Percentiles rank a stretch among this genome's conserved stretches.
Evolutionary conservation across 2,113 vertebrate species (phyloP).

Genomic region (Thryonomys swinderianus): DNA sequence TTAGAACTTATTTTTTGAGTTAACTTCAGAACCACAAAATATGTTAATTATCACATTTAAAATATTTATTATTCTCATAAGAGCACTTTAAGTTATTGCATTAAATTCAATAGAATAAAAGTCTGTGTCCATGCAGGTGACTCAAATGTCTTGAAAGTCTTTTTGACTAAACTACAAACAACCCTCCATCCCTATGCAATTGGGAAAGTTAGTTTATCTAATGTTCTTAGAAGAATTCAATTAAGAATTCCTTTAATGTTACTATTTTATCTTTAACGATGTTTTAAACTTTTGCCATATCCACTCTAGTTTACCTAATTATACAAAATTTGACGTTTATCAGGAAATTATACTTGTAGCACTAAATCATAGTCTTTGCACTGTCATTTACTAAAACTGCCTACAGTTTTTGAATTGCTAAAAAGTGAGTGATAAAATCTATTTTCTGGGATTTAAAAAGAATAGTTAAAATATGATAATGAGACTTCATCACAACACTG

Average conservation of each 20-base stretch:
- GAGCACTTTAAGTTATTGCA: slow-evolving; percentile 16
- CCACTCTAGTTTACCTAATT: not conserved
- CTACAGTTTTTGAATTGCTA: not conserved
- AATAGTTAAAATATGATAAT: slow-evolving; percentile 40
- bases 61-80: slow-evolving; percentile 56
- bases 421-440: not conserved
- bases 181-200: not conserved
- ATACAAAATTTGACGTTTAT: slow-evolving; percentile 29
- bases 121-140: not conserved
- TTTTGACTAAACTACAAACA: slow-evolving; percentile 2
- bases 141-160: slow-evolving; percentile 32
- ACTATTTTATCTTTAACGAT: slow-evolving; percentile 48
- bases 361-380: slow-evolving; percentile 48
- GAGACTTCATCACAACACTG: not conserved
- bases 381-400: not conserved
- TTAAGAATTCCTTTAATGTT: not conserved
- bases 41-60: slow-evolving; percentile 45
- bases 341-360: slow-evolving; percentile 30
- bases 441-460: not conserved
- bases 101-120: slow-evolving; percentile 51
- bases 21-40: slow-evolving; percentile 31
- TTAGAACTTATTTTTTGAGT: slow-evolving; percentile 10
- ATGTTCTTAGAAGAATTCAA: slow-evolving; percentile 42
- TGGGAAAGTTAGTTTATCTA: slow-evolving; percentile 47
- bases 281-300: slow-evolving; percentile 27